Base-by-base conservation (phyloP, 64 coral and sea anemone genomes). In the Catalaphyllia jardinei region DNA sequence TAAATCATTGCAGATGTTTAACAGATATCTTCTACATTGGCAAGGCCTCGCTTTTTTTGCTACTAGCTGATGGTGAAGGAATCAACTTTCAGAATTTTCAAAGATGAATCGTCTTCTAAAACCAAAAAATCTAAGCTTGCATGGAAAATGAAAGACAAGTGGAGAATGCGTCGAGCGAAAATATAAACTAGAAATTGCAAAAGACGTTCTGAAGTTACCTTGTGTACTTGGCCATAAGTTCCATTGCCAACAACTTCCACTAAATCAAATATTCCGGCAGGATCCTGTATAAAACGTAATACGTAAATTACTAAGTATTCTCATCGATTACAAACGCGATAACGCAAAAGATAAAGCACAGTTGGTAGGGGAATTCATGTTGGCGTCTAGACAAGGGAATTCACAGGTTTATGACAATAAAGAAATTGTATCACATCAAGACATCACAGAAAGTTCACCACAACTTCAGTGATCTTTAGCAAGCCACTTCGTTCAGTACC, bases 191-290 rank as follows among this genome's bases (percentile, higher is more conserved):
- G 13, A 28, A 20, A 6, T 61, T 14, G 80, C 62, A 49, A 64
- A 7, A 67, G 2, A 39, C 38, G 15, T 61, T 31, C n/a, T 8
- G 25, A 4, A n/a, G 31, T 20, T 90, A 99, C 97, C 97, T 99
- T 99, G 18, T 99, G 97, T 63, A 99, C 97, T 57, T 99, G 97
- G 3, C 97, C 97, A 62, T 99, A 99, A 12, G 93, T 99, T 78
- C 97, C 97, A 95, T 99, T 99, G 12, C 97, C 97, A 63, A 99
- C 97, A 10, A 99, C 97, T 95, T 99, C 97, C 0, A 99, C 89
- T 19, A 99, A 82, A 72, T 99, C 97, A 74, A 99, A 99, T 72
- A 99, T 99, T 62, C 97, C 97, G 15, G 97, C 97, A 57, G 97
- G 97, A 59, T 99, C 97, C 97, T 99, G 57, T 61, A 46, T 46